Percentiles rank a stretch among this genome's conserved stretches.
phyloP scores from a whole-genome alignment of 2,113 vertebrate species.

The Stegostoma tigrinum region DNA sequence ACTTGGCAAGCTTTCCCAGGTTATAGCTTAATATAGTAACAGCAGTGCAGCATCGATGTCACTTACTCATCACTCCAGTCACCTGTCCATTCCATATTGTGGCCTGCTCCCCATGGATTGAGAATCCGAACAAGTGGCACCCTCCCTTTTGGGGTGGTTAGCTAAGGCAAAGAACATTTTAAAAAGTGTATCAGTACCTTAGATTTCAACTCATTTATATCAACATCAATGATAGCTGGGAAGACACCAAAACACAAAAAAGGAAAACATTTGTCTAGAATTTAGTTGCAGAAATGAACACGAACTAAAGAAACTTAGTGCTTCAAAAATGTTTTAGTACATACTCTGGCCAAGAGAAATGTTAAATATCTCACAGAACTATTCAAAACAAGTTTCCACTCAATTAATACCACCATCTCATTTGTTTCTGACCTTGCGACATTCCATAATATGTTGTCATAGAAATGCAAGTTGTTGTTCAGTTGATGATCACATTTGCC shows the following conservation, averaged over 20 bases:
- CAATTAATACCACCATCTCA: too few species aligned
- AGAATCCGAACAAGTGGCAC: conserved; percentile 36
- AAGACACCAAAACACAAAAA: not conserved
- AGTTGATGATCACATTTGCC: too few species aligned
- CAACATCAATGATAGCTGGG: not conserved
- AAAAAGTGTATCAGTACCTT: not conserved
- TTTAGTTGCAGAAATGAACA: not conserved
- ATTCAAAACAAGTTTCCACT: too few species aligned
- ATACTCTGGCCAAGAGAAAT: not conserved
- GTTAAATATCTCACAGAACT: too few species aligned
- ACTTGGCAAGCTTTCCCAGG: not conserved
- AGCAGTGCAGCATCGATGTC: not conserved
- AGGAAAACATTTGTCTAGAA: not conserved
- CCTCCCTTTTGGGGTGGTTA: conserved; percentile 36
- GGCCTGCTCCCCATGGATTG: conserved; percentile 35
- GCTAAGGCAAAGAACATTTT: not conserved
- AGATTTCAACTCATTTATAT: not conserved
- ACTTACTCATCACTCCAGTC: conserved; percentile 36
- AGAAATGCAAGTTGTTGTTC: too few species aligned
- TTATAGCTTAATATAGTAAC: not conserved
- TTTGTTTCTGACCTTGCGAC: too few species aligned
- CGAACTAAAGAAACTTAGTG: not conserved
- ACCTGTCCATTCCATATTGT: conserved; percentile 37
- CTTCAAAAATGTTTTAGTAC: not conserved
- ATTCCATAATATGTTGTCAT: too few species aligned